Base-by-base conservation (phyloP, 2,113 vertebrate species). In the Gasterosteus aculeatus region DNA sequence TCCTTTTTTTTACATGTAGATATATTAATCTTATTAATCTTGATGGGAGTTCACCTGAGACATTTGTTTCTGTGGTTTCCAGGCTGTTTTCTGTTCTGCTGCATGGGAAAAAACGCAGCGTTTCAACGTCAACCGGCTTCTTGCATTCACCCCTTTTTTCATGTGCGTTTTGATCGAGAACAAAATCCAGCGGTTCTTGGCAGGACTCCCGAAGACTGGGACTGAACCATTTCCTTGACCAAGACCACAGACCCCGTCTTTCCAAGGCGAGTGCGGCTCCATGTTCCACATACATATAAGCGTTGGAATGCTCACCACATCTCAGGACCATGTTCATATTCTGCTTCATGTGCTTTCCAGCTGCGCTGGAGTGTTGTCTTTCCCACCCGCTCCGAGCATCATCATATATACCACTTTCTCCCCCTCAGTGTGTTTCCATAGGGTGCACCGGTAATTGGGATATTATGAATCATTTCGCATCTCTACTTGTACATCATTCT, bases 301-400 rank as follows among this genome's bases (percentile, higher is more conserved):
- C 69, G 74, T 91, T 59, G 92, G 93, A 94, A 94, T 94, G 91
- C 84, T 89, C 69, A 85, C 94, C 93, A 91, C 93, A 93, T 92
- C 91, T 87, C 89, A 87, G 80, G 82, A 85, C 82, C 78, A 33
- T 69, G 79, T 85, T 93, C 84, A 76, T 83, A 89, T 90, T 88
- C 86, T 84, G 85, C 88, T 88, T 88, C 93, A 93, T 94, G 91
- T 93, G 90, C 87, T 92, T 82, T 86, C 91, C 93, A 93, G 89
- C 93, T 95, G 93, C 66, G 88, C 80, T 78, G 31, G 8, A 88
- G 86, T 73, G 86, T 83, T 88, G 85, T 83, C 84, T 87, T 90
- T 83, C 87, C 78, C 86, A 78, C 57, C 79, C 56, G 42, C 74
- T 29, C 66, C 11, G 10, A 75, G 69, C 79, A 47, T 22, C 60